Conservation (phyloP, 2,797 vertebrate species). For the Staurois parvus region DNA sequence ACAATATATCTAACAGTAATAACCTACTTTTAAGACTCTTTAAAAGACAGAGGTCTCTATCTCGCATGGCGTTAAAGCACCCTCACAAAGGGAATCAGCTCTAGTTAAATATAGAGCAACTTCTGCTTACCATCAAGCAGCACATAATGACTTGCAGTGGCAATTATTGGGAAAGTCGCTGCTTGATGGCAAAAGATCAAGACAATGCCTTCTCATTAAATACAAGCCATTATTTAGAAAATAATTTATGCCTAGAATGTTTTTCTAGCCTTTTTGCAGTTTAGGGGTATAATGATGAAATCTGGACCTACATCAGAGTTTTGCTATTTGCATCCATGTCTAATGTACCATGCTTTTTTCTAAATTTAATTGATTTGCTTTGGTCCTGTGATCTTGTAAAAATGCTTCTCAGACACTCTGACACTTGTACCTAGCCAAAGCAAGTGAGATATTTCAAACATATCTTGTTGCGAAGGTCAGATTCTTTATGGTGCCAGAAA, state of each 20-base stretch:
- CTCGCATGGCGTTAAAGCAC: neutral
- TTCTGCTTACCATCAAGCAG: slow-evolving; percentile 17
- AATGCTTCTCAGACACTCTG: neutral
- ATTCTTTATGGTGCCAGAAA: neutral
- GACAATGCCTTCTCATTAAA: slow-evolving; percentile 9
- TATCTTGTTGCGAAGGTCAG: neutral
- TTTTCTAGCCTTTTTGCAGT: neutral
- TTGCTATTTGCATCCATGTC: neutral
- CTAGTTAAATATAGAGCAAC: neutral
- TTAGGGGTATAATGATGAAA: neutral
- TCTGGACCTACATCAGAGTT: neutral
- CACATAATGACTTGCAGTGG: slow-evolving; percentile 1
- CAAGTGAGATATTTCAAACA: neutral
- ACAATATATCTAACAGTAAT: neutral
- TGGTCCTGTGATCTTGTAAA: neutral
- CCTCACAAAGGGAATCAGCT: neutral
- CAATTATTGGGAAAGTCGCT: slow-evolving; percentile 1
- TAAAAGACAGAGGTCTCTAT: neutral
- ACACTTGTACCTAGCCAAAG: neutral
- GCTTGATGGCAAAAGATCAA: slow-evolving; percentile 5
- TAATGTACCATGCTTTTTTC: neutral
- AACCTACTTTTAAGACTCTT: slow-evolving; percentile 9
- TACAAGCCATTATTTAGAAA: neutral
- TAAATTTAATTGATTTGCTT: slow-evolving; percentile 2
- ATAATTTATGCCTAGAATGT: neutral